Conservation (phyloP, 2,797 vertebrate species). For the Neomorphus geoffroyi region DNA sequence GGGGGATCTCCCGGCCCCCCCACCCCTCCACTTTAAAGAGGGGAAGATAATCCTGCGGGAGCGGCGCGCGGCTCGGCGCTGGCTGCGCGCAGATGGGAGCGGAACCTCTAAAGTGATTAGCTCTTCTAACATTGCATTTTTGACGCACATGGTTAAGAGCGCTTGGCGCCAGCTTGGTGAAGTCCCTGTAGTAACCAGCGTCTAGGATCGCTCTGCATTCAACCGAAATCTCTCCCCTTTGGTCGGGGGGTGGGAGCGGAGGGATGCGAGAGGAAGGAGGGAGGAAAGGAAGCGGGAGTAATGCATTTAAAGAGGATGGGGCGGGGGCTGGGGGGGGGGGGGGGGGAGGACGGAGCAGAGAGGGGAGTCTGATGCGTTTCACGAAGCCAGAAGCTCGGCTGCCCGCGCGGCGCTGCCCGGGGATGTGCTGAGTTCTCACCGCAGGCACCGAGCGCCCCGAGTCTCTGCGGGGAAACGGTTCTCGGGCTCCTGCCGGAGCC, state of each 20-base stretch:
- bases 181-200: constrained; percentile 69
- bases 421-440: background rate
- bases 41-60: constrained; percentile 25
- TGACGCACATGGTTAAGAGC: constrained; percentile 79
- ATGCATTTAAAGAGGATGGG: background rate
- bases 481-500: background rate
- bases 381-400: background rate
- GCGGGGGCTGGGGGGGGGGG: too few relatives aligned
- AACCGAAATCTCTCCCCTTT: constrained; percentile 60
- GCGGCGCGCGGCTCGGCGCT: constrained; percentile 46
- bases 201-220: constrained; percentile 69
- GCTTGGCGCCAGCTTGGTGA: constrained; percentile 77
- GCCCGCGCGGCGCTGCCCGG: background rate
- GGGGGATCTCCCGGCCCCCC: background rate
- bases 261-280: background rate
- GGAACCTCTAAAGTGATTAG: constrained; percentile 77
- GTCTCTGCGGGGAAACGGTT: background rate
- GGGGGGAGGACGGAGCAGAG: background rate
- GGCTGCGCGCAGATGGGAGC: constrained; percentile 70
- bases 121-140: constrained; percentile 76
- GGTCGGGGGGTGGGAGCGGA: constrained; percentile 8
- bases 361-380: background rate
- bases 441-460: background rate
- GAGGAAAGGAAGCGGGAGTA: constrained; percentile 18
- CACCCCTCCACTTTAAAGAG: background rate